These are phyloP conservation scores for Idaea aversata DNA, from an alignment of 2,888 invertebrate genomes.

Conservation along the genomic window DNA sequence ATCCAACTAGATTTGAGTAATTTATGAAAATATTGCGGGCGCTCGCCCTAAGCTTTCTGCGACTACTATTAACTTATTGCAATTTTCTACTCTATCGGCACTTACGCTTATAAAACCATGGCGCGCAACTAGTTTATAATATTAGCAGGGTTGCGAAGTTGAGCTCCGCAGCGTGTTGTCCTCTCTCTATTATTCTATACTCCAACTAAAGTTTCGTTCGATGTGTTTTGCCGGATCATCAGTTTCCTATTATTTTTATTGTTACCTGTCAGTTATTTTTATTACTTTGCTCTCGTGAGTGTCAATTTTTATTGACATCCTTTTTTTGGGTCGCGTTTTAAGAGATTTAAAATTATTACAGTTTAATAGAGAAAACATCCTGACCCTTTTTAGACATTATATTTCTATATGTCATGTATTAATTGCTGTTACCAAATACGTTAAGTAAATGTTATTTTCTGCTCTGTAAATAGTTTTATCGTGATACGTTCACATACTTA, in stretches of 20 bases:
- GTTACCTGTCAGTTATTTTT: slow-evolving; percentile 27
- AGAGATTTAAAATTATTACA: background rate
- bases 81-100: too few species aligned
- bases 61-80: too few species aligned
- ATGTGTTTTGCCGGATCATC: slow-evolving; percentile 28
- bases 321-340: background rate
- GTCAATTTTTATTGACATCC: slow-evolving; percentile 23
- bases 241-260: slow-evolving; percentile 28
- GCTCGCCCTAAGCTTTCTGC: too few species aligned
- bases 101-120: too few species aligned
- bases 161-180: background rate
- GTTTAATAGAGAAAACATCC: background rate
- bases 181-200: background rate
- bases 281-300: slow-evolving; percentile 30
- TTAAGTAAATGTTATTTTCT: too few species aligned
- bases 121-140: too few species aligned
- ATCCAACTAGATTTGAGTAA: too few species aligned
- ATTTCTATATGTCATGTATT: background rate
- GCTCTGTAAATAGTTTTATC: too few species aligned
- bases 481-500: too few species aligned
- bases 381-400: background rate
- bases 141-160: background rate
- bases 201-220: background rate
- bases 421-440: too few species aligned
- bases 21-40: too few species aligned